phyloP scores from a whole-genome alignment of 2,113 vertebrate genomes.

The Tretioscincus oriximinensis region DNA sequence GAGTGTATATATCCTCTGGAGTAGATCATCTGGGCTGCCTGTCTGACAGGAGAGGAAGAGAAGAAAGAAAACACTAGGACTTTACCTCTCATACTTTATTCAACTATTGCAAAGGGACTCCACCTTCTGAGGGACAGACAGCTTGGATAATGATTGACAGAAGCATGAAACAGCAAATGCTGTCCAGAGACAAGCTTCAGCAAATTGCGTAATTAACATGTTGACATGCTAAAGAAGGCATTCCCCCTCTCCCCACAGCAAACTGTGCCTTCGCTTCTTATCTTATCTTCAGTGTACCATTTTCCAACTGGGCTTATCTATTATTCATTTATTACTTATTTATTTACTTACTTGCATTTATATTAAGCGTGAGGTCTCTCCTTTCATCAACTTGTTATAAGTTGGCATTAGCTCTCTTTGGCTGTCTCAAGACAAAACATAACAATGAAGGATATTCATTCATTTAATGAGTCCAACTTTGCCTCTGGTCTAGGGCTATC shows the following conservation, averaged over 20 bases:
- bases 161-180: slow-evolving; percentile 29
- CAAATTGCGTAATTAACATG: background rate
- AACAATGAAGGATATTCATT: no score
- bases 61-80: slow-evolving; percentile 35
- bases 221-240: background rate
- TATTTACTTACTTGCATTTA: no score
- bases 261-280: no score
- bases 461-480: no score
- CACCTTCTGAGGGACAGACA: slow-evolving; percentile 59
- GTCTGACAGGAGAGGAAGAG: slow-evolving; percentile 13
- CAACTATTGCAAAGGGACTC: slow-evolving; percentile 48
- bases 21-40: slow-evolving; percentile 48
- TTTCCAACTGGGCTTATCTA: background rate
- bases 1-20: background rate
- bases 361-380: no score
- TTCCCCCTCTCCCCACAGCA: no score
- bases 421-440: no score
- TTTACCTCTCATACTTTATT: slow-evolving; percentile 38
- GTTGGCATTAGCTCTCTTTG: no score
- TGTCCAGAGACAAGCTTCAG: slow-evolving; percentile 22
- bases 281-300: background rate
- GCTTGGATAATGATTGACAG: slow-evolving; percentile 71
- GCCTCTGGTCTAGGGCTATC: no score
- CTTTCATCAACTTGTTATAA: background rate
- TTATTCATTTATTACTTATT: no score